Percentiles rank a stretch among this genome's conserved stretches.
phyloP scores from a whole-genome alignment of 2,113 vertebrate species.

The Aramus guarauna region DNA sequence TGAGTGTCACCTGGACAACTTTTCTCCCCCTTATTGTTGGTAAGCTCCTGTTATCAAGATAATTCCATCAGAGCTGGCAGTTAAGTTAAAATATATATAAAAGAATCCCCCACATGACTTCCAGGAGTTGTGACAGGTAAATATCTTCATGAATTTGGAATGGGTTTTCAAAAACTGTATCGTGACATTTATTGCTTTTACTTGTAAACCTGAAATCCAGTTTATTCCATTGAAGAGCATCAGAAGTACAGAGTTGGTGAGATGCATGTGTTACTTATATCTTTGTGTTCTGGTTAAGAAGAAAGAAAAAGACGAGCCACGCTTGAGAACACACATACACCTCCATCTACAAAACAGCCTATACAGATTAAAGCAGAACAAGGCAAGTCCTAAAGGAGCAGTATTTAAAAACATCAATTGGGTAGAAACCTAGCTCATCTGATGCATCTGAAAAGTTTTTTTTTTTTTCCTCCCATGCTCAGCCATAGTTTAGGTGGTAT shows the following conservation, averaged over 20 bases:
- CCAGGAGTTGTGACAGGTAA: conserved; percentile 16
- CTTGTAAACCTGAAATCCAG: conserved; percentile 55
- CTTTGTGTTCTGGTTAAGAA: conserved; percentile 19
- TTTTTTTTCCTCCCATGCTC: not conserved
- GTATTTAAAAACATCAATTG: not conserved
- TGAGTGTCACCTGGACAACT: conserved; percentile 31
- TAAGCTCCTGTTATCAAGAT: not conserved
- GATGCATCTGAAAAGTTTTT: not conserved
- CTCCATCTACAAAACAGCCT: conserved; percentile 35
- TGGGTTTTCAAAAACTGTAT: conserved; percentile 22
- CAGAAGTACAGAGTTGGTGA: not conserved
- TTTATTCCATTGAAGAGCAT: conserved; percentile 29
- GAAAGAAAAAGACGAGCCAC: conserved; percentile 9
- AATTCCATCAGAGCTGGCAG: conserved; percentile 12
- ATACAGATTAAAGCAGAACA: conserved; percentile 8
- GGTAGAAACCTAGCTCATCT: not conserved
- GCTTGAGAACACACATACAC: not conserved
- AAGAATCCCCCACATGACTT: conserved; percentile 15
- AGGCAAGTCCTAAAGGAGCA: not conserved
- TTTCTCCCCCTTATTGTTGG: not conserved
- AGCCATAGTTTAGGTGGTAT: not conserved
- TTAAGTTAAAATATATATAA: conserved; percentile 27
- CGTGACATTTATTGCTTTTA: conserved; percentile 60
- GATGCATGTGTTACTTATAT: not conserved
- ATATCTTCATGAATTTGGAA: conserved; percentile 25